Evolutionary conservation across 2,113 vertebrate genomes (phyloP).

Genomic region (Rhinolophus ferrumequinum): DNA sequence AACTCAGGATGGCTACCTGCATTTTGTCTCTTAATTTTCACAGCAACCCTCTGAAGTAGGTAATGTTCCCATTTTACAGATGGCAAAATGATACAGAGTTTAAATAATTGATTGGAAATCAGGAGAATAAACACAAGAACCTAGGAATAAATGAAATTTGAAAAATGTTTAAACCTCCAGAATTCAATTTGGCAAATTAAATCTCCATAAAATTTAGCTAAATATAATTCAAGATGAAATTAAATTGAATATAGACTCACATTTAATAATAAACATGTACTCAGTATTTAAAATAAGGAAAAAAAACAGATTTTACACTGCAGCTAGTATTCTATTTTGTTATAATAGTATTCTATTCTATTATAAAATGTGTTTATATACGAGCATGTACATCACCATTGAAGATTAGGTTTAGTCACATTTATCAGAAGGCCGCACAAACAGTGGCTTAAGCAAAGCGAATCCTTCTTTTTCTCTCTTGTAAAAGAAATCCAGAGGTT

Average conservation of each 20-base stretch:
- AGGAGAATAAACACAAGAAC: neutral
- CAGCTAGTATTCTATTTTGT: neutral
- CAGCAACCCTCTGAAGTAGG: neutral
- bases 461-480: neutral
- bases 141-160: slow-evolving; percentile 20
- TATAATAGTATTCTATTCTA: neutral
- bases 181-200: neutral
- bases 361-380: neutral
- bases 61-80: neutral
- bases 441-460: neutral
- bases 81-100: neutral
- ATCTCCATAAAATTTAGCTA: neutral
- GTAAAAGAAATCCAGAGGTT: neutral
- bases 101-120: neutral
- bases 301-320: neutral
- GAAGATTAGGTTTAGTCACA: neutral
- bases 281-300: neutral
- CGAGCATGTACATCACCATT: neutral
- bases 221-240: neutral
- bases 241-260: neutral
- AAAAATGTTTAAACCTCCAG: neutral
- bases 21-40: slow-evolving; percentile 1
- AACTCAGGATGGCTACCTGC: neutral
- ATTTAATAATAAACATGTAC: neutral
- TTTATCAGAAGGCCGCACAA: neutral